These are phyloP conservation scores for Zootoca vivipara DNA, from an alignment of 2,113 vertebrate genomes.

Conservation along the genomic window DNA sequence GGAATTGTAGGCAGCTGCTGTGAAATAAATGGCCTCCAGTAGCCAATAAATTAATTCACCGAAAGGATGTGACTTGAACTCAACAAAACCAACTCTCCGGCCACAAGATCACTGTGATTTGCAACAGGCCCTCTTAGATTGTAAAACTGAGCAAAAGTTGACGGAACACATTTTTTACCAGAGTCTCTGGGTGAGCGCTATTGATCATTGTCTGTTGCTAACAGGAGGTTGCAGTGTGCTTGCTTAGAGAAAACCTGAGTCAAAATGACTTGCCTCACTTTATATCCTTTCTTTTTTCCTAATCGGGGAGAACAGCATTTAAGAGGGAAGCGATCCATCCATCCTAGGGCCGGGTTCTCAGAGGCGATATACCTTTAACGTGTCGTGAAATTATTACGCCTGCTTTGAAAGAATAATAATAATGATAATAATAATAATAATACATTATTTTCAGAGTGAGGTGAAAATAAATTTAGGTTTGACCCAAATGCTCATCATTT, in stretches of 20 bases:
- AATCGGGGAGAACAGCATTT: neutral
- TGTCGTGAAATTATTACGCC: neutral
- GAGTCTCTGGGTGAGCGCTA: neutral
- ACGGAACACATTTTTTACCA: neutral
- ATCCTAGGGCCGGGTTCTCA: neutral
- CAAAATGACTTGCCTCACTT: too few species aligned
- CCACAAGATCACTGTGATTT: neutral
- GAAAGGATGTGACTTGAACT: neutral
- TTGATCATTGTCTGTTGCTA: neutral
- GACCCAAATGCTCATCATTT: neutral
- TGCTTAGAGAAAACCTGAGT: too few species aligned
- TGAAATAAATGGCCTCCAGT: neutral
- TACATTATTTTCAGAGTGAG: neutral
- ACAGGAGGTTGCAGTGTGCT: neutral
- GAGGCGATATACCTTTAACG: neutral
- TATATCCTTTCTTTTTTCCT: too few species aligned
- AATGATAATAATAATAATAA: too few species aligned
- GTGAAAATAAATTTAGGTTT: neutral
- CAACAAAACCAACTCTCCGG: neutral
- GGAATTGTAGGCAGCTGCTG: neutral
- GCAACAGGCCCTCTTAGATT: neutral
- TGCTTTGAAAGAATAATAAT: neutral
- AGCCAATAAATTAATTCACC: neutral
- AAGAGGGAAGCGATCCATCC: neutral
- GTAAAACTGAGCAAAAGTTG: neutral